Evolutionary conservation across 2,113 vertebrate genomes (phyloP).

Genomic region (Ctenodactylus gundi): DNA sequence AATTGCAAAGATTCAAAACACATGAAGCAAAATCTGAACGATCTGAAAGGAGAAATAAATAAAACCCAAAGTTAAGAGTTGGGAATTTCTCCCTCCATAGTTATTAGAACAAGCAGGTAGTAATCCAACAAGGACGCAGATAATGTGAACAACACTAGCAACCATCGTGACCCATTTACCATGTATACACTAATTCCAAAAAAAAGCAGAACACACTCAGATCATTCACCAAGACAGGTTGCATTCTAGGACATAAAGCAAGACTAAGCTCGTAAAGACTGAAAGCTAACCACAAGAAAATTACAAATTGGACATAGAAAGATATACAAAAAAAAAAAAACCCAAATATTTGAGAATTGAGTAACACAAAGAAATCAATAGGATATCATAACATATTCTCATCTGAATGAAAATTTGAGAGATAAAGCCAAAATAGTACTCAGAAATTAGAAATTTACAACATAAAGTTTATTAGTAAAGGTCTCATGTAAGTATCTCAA

Average conservation of each 20-base stretch:
- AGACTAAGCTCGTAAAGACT: neutral
- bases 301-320: neutral
- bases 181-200: neutral
- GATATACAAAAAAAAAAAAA: neutral
- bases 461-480: neutral
- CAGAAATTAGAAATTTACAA: neutral
- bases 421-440: neutral
- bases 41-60: neutral
- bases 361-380: neutral
- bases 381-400: neutral
- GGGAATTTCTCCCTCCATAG: neutral
- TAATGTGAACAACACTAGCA: neutral
- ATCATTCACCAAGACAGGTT: neutral
- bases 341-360: neutral
- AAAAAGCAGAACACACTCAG: neutral
- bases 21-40: neutral
- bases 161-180: neutral
- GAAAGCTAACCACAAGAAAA: neutral
- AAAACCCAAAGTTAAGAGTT: constrained; percentile 1
- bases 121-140: neutral
- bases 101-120: neutral
- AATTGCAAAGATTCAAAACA: constrained; percentile 11
- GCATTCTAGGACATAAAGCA: neutral
- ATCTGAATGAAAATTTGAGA: neutral
- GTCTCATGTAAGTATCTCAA: neutral